Evolutionary conservation across 1,140 invertebrate species (phyloP).

Genomic region (Zaprionus kolodkinae): DNA sequence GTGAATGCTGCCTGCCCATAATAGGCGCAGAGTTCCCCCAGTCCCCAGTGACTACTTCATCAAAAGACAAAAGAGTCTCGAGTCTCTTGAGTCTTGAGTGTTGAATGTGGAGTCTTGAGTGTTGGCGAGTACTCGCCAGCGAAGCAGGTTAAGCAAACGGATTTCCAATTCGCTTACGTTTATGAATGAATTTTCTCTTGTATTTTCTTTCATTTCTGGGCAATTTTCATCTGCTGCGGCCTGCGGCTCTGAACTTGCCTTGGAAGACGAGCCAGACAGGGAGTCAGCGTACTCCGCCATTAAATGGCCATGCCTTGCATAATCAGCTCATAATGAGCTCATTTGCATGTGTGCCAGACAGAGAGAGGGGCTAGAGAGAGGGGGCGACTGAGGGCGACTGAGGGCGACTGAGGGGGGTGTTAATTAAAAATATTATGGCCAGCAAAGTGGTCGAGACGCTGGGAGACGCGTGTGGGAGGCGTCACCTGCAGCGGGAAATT

Average conservation of each 20-base stretch:
- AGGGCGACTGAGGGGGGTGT: conserved; percentile 28
- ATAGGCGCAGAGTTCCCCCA: conserved; percentile 35
- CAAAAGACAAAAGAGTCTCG: not conserved
- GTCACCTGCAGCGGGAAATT: conserved; percentile 22
- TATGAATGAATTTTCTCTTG: conserved; percentile 74
- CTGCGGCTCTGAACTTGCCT: conserved; percentile 49
- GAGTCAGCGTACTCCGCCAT: conserved; percentile 22
- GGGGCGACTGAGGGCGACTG: too few relatives aligned
- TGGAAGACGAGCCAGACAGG: conserved; percentile 4
- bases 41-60: not conserved
- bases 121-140: not conserved
- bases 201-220: conserved; percentile 13
- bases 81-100: conserved; percentile 6
- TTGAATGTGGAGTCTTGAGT: conserved; percentile 15
- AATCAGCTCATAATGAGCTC: conserved; percentile 75
- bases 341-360: conserved; percentile 58
- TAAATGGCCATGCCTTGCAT: conserved; percentile 58
- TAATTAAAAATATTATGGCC: conserved; percentile 44
- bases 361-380: not conserved
- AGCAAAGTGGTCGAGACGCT: conserved; percentile 15
- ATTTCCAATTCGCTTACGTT: conserved; percentile 77
- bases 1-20: conserved; percentile 52
- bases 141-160: conserved; percentile 72
- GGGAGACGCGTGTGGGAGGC: too few relatives aligned
- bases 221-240: conserved; percentile 52